Evolutionary conservation across 1,140 invertebrate genomes (phyloP), one percentile per base, ranked within the genome.

Genomic region (Nephila pilipes): DNA sequence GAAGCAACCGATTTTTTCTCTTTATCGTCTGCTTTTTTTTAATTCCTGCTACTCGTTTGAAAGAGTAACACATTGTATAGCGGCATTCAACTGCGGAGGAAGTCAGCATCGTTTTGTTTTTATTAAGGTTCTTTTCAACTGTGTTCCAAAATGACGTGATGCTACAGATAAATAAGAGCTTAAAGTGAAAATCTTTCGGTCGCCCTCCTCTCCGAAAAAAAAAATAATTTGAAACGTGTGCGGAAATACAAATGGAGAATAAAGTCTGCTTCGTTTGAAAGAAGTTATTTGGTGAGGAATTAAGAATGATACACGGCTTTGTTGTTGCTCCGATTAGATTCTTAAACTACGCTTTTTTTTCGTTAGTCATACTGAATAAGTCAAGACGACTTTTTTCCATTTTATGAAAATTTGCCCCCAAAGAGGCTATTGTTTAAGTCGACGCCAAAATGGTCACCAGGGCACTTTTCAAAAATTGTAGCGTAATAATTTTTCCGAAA

Each of bases 91-190:
- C 65, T 20, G 25, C 14, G 14, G 65, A 36, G 65, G 29, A 36
- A 75, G 29, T 29, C 65, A 32, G 29, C 29, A 75, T 75, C 29
- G 25, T 75, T 75, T 75, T 75, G 65, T 75, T 75, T 75, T 75
- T 75, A 32, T 29, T 75, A 75, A 32, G n/a, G 14, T 29, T 75
- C 8, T 25, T 65, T 25, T 65, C 18, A 32, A 75, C 25, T 16
- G 14, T 32, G 65, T 3, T 14, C 63, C 25, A 29, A 29, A 75
- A 75, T 75, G 29, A 32, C 65, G 65, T 75, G 65, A 75, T 75
- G 65, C 14, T 75, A 75, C 65, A 75, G 65, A 75, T 75, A 75
- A 75, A 75, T 75, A 75, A 75, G 65, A 75, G 65, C 65, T 75
- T 36, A 75, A 75, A 75, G 14, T 75, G 65, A 18, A 75, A 29